phyloP scores from a whole-genome alignment of 2,113 vertebrate species.

The Dermatemys mawii region DNA sequence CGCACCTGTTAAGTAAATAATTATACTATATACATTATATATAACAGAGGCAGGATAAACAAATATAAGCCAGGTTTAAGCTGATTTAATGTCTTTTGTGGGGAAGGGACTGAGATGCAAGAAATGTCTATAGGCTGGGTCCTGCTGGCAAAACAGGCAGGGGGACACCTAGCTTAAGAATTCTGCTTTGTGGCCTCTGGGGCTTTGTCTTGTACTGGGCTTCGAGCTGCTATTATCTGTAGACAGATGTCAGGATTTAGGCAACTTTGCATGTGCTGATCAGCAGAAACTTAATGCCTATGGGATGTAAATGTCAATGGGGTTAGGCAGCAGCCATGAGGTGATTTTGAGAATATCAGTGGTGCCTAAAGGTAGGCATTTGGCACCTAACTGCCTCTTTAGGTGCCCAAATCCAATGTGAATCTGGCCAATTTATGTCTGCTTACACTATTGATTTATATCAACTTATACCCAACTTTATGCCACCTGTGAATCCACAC shows the following conservation, averaged over 20 bases:
- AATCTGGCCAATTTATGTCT: not conserved
- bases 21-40: not conserved
- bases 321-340: not conserved
- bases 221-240: not conserved
- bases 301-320: not conserved
- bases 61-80: not conserved
- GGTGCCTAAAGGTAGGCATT: not conserved
- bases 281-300: not conserved
- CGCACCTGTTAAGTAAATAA: not conserved
- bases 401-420: not conserved
- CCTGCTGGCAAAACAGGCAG: not conserved
- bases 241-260: not conserved
- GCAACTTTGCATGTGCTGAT: not conserved
- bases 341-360: not conserved
- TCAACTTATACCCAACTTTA: not conserved
- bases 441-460: not conserved
- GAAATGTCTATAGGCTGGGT: not conserved
- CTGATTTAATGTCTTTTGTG: not conserved
- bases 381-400: not conserved
- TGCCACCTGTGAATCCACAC: not conserved
- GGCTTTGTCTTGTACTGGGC: not conserved
- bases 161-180: not conserved
- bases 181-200: not conserved
- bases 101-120: not conserved
- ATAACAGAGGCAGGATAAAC: not conserved